Evolutionary conservation across 2,888 invertebrate species (phyloP).

Genomic region (Drosophila greeni): DNA sequence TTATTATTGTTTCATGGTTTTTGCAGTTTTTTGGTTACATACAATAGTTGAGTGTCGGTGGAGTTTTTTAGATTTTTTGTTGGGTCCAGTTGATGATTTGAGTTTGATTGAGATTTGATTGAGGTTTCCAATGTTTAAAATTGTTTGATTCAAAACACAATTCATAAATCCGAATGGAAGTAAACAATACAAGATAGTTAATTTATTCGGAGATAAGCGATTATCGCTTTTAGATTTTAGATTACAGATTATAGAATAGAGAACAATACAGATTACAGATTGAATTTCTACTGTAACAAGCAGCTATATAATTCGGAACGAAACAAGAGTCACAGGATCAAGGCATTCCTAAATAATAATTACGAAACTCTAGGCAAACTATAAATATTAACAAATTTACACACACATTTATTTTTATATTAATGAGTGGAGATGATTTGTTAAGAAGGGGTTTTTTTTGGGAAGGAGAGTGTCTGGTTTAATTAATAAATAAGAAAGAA

Average conservation of each 20-base stretch:
- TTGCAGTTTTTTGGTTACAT: constrained; percentile 58
- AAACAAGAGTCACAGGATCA: constrained; percentile 1
- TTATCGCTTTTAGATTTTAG: constrained; percentile 21
- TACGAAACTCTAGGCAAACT: constrained; percentile 12
- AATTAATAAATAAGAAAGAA: not conserved
- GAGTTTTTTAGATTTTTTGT: constrained; percentile 21
- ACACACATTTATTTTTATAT: constrained; percentile 15
- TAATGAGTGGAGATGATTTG: constrained; percentile 32
- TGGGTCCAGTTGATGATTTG: constrained; percentile 53
- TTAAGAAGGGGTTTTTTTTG: not conserved
- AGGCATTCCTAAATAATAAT: constrained; percentile 20
- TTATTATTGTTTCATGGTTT: constrained; percentile 8
- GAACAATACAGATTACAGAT: constrained; percentile 16
- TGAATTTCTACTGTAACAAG: constrained; percentile 31
- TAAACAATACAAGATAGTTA: constrained; percentile 59
- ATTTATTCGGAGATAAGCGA: constrained; percentile 41
- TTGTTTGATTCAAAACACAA: constrained; percentile 53
- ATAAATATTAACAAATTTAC: constrained; percentile 15
- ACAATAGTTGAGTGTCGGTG: constrained; percentile 49
- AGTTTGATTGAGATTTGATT: constrained; percentile 35
- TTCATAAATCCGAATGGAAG: constrained; percentile 58
- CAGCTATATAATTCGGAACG: constrained; percentile 7
- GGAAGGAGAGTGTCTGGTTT: constrained; percentile 8
- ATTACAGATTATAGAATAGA: constrained; percentile 25
- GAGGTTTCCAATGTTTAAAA: constrained; percentile 51